These are phyloP conservation scores for Prolemur simus DNA, from an alignment of 2,113 vertebrate species.

Conservation along the genomic window DNA sequence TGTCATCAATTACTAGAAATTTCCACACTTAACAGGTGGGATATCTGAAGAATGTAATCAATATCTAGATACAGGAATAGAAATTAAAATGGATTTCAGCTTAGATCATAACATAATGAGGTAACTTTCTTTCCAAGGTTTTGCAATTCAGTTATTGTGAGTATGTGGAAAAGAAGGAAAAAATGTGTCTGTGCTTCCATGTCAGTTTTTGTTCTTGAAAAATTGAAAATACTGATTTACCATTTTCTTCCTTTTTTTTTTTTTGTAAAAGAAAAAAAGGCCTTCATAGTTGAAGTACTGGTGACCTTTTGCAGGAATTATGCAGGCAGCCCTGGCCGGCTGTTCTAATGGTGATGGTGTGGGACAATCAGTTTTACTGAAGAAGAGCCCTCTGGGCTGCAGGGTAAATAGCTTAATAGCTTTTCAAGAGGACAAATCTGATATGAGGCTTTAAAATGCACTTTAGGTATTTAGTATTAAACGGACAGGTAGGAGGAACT, in stretches of 20 bases:
- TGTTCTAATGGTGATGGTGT: slow-evolving; percentile 3
- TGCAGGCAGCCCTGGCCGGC: neutral
- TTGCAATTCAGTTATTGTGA: slow-evolving; percentile 46
- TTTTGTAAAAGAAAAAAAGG: slow-evolving; percentile 32
- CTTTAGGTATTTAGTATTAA: slow-evolving; percentile 45
- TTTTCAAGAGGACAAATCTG: slow-evolving; percentile 66
- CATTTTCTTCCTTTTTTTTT: neutral
- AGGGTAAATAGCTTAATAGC: slow-evolving; percentile 61
- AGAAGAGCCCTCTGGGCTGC: slow-evolving; percentile 53
- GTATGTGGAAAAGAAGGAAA: slow-evolving; percentile 28
- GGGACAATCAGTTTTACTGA: slow-evolving; percentile 51
- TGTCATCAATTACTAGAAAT: slow-evolving; percentile 68
- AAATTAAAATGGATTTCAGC: slow-evolving; percentile 68
- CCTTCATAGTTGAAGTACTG: slow-evolving; percentile 64
- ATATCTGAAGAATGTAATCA: slow-evolving; percentile 46
- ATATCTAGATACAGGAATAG: slow-evolving; percentile 39
- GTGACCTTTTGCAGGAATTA: slow-evolving; percentile 74
- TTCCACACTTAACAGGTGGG: slow-evolving; percentile 69
- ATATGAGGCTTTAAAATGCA: slow-evolving; percentile 53
- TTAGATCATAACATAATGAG: slow-evolving; percentile 18
- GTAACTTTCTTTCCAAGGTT: slow-evolving; percentile 19
- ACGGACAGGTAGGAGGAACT: neutral
- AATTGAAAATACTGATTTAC: slow-evolving; percentile 63
- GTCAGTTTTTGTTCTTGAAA: slow-evolving; percentile 48
- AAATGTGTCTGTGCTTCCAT: neutral